These are phyloP conservation scores for Lepus oiostolus DNA, from an alignment of 2,797 vertebrate species.

Conservation along the genomic window DNA sequence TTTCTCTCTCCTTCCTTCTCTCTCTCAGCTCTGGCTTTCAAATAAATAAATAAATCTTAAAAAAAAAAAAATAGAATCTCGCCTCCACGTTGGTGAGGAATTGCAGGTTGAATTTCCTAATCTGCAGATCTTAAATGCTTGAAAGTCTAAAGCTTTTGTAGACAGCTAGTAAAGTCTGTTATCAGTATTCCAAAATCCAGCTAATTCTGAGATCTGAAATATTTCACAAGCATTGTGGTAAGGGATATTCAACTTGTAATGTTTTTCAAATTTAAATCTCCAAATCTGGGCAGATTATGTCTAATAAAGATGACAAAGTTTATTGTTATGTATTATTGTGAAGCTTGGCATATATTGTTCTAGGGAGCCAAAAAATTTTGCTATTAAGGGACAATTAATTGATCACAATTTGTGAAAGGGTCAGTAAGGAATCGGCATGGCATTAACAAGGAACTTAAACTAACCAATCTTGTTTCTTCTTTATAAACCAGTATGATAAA, in stretches of 20 bases:
- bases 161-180: no score
- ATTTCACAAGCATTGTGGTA: background rate
- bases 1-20: no score
- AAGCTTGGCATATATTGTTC: slow-evolving; percentile 28
- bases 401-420: background rate
- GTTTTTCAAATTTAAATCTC: slow-evolving; percentile 30
- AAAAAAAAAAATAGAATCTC: no score
- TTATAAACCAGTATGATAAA: slow-evolving; percentile 12
- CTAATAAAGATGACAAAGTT: background rate
- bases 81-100: slow-evolving; percentile 12
- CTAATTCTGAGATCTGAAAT: no score
- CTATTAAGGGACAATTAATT: background rate
- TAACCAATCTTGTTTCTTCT: background rate
- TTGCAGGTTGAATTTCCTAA: background rate
- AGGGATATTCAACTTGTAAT: background rate
- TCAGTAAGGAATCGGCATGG: background rate
- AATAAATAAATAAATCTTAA: no score
- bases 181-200: no score
- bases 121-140: no score
- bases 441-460: slow-evolving; percentile 4
- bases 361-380: background rate
- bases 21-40: no score
- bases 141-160: no score
- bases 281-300: background rate
- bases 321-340: background rate